Conservation (phyloP, 2,888 invertebrate genomes). For the Apamea sordens region DNA sequence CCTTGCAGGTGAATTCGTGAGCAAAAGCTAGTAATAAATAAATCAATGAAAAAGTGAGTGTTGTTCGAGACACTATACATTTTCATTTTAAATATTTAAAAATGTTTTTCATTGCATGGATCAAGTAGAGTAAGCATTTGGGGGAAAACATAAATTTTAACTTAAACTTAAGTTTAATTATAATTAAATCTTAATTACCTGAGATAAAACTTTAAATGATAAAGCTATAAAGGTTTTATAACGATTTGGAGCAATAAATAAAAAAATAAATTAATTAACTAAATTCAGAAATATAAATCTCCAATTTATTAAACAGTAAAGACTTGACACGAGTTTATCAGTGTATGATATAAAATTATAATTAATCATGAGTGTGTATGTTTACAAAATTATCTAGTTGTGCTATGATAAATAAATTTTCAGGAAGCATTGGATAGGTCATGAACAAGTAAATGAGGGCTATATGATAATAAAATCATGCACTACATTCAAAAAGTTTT, state of each 20-base stretch:
- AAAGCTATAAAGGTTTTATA: not conserved
- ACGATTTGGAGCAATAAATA: not conserved
- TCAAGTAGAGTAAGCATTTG: not conserved
- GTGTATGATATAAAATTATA: not conserved
- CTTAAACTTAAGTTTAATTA: no score
- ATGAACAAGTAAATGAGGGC: not conserved
- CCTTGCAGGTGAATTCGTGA: rapidly evolving
- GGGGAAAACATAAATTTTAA: not conserved
- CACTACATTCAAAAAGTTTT: not conserved
- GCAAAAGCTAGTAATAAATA: not conserved
- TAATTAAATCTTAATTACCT: not conserved
- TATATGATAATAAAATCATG: not conserved
- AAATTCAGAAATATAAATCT: not conserved
- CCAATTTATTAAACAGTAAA: not conserved
- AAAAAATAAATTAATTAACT: not conserved
- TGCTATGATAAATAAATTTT: not conserved
- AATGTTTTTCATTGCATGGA: not conserved
- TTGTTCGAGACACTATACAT: not conserved
- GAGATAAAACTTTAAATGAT: not conserved
- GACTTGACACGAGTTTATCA: not conserved
- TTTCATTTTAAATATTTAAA: not conserved
- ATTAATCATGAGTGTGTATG: conserved; percentile 2
- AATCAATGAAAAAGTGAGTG: not conserved
- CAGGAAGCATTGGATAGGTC: not conserved
- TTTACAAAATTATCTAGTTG: conserved; percentile 17